phyloP scores from a whole-genome alignment of 2,797 vertebrate genomes.

The Nothura maculosa region DNA sequence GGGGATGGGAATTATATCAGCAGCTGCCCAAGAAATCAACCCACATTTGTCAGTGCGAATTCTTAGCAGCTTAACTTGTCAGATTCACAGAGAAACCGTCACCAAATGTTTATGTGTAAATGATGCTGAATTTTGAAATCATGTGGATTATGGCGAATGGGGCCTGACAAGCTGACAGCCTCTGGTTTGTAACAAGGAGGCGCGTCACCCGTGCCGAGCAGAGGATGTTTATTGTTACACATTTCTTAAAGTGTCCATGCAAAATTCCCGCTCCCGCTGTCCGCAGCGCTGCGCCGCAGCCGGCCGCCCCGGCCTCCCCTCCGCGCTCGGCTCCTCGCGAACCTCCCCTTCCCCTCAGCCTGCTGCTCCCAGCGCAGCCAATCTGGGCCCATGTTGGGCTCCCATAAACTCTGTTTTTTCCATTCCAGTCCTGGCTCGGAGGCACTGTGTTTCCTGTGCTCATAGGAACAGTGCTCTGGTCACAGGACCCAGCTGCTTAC shows the following conservation, averaged over 20 bases:
- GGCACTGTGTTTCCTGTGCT: constrained; percentile 74
- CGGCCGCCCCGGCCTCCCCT: constrained; percentile 7
- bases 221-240: constrained; percentile 86
- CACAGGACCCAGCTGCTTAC: constrained; percentile 77
- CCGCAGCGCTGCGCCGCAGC: constrained; percentile 45
- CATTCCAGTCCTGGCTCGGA: constrained; percentile 67
- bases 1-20: constrained; percentile 83
- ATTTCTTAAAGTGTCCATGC: constrained; percentile 80
- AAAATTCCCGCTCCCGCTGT: constrained; percentile 74
- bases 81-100: constrained; percentile 85
- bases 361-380: constrained; percentile 36
- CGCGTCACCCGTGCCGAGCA: constrained; percentile 82
- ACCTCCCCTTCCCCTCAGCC: constrained; percentile 51
- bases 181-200: constrained; percentile 89
- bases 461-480: constrained; percentile 73
- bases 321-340: constrained; percentile 28
- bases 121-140: constrained; percentile 86
- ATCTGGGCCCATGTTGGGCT: constrained; percentile 68
- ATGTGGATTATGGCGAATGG: constrained; percentile 87
- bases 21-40: constrained; percentile 83
- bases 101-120: constrained; percentile 86
- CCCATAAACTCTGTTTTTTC: constrained; percentile 76
- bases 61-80: constrained; percentile 89
- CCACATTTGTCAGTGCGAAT: constrained; percentile 82
- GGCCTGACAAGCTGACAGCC: constrained; percentile 87